Percentiles rank a stretch among this genome's conserved stretches.
These are phyloP conservation scores for Gallinago undulata DNA, from an alignment of 2,113 vertebrate species.

Conservation along the genomic window DNA sequence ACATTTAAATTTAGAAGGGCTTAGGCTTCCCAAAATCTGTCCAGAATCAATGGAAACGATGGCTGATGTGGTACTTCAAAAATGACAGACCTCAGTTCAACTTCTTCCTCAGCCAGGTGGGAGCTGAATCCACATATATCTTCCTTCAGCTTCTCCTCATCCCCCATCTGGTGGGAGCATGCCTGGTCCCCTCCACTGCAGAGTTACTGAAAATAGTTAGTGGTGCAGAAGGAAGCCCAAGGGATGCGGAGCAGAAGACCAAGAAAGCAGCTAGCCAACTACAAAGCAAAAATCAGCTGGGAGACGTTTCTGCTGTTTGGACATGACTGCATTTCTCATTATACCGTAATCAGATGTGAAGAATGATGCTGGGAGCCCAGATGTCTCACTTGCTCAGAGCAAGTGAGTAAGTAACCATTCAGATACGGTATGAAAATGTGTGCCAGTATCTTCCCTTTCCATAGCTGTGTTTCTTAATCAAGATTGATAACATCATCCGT, in stretches of 20 bases:
- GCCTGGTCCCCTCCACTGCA: neutral
- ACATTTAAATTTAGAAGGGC: neutral
- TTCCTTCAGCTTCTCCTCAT: neutral
- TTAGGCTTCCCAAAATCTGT: neutral
- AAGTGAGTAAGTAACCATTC: no score
- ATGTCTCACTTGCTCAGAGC: neutral
- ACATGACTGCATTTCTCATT: neutral
- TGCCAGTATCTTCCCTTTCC: neutral
- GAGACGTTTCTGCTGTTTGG: neutral
- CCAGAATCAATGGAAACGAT: neutral
- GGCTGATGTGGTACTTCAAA: neutral
- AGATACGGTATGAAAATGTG: neutral
- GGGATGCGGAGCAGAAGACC: neutral
- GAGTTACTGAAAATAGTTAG: neutral
- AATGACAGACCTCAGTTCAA: neutral
- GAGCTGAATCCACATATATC: neutral
- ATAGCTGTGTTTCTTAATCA: neutral
- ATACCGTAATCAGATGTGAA: neutral
- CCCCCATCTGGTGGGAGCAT: neutral
- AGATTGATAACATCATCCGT: neutral
- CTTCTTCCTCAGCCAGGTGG: neutral
- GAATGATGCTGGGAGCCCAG: rapidly evolving
- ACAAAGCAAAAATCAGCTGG: neutral
- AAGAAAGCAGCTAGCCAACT: neutral
- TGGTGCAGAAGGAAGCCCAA: neutral